Evolutionary conservation across 2,797 vertebrate genomes (phyloP), one percentile per base, ranked within the genome.

Genomic region (Chelon auratus): DNA sequence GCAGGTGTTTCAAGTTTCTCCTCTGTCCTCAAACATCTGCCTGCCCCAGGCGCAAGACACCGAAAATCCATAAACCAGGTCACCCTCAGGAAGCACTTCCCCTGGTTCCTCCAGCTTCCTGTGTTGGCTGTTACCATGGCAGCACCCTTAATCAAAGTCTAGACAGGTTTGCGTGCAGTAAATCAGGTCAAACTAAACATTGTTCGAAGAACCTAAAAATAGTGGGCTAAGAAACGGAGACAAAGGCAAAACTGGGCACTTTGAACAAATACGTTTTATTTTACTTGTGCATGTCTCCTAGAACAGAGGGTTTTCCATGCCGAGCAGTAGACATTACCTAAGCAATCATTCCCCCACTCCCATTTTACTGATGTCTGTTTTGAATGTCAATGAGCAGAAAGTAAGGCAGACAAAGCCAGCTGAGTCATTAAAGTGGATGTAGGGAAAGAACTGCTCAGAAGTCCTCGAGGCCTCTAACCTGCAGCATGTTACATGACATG

Each of bases 281-380:
- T 30, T 13, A 51, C n/a, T 65, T 54, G 56, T 72, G 65, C 64
- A 33, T 66, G 65, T 72, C 24, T 80, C 54, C 75, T 36, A 60
- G 68, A 80, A 87, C 76, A 73, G 51, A 58, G 18, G 45, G 75
- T 84, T 93, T 92, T 93, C 87, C 87, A 78, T 76, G 65, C 59
- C 51, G 40, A 72, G 65, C 82, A 90, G 82, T 82, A 94, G 93
- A 94, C 94, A 15, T 94, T 90, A 94, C 90, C 91, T 93, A 92
- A 94, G 84, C 78, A 75, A 79, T 84, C 24, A 60, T 72, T 83
- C 75, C 66, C 54, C 63, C 10, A 37, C 77, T 75, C 66, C 65
- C 71, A 60, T 77, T 85, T 88, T 84, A 87, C 83, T 57, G 68
- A 74, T 78, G 83, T 77, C 76, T 84, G 82, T 72, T 84, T 71